Evolutionary conservation across 2,888 invertebrate genomes (phyloP).

Genomic region (Alentia gelatinosa): DNA sequence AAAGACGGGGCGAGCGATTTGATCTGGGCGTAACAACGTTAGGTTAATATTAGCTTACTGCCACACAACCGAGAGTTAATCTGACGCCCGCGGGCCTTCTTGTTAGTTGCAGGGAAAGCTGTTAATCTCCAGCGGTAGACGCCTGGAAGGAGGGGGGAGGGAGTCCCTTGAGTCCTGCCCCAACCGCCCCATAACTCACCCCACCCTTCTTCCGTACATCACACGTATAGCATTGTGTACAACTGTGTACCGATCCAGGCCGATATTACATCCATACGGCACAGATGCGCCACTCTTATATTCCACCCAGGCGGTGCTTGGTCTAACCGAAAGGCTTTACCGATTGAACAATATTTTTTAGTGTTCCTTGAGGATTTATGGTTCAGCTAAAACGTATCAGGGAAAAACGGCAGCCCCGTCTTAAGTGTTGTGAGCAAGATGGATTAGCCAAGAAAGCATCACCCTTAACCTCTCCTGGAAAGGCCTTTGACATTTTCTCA

Average conservation of each 20-base stretch:
- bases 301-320: too few species aligned
- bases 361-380: too few species aligned
- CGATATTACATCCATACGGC: too few species aligned
- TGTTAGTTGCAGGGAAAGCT: not conserved
- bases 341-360: too few species aligned
- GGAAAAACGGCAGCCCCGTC: not conserved
- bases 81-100: not conserved
- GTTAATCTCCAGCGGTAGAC: not conserved
- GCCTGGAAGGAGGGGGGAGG: not conserved
- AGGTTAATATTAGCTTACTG: constrained; percentile 1
- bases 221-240: not conserved
- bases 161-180: not conserved
- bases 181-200: not conserved
- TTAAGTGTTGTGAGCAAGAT: not conserved
- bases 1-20: not conserved
- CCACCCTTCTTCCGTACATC: not conserved
- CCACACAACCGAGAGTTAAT: not conserved
- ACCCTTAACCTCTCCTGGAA: not conserved
- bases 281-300: too few species aligned
- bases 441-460: not conserved
- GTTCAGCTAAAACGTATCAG: too few species aligned
- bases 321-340: too few species aligned
- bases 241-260: too few species aligned
- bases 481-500: not conserved
- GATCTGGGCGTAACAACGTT: not conserved